phyloP scores from a whole-genome alignment of 2,113 vertebrate genomes.

The Todiramphus saurophagus region DNA sequence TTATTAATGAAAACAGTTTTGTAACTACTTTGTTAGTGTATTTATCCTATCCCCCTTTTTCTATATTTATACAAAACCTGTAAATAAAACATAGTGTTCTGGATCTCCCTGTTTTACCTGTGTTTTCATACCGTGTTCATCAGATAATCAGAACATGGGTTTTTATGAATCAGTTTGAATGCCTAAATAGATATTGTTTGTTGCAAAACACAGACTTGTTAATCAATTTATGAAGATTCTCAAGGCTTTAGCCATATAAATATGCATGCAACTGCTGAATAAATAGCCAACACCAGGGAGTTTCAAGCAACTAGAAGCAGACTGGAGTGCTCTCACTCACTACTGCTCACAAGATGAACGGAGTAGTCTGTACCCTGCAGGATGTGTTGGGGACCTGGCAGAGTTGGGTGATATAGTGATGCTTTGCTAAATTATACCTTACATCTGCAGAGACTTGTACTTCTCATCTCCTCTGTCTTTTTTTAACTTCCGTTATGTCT shows the following conservation, averaged over 20 bases:
- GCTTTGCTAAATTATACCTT: slow-evolving; percentile 46
- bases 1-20: slow-evolving; percentile 58
- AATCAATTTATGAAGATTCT: not conserved
- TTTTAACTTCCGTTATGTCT: slow-evolving; percentile 47
- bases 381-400: not conserved
- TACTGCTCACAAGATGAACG: not conserved
- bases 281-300: not conserved
- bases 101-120: not conserved
- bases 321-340: not conserved
- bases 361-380: not conserved
- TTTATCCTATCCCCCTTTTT: not conserved
- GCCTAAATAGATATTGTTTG: not conserved
- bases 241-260: not conserved
- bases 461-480: slow-evolving; percentile 36
- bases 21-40: not conserved
- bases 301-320: not conserved
- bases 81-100: slow-evolving; percentile 38
- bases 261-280: not conserved
- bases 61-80: not conserved
- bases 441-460: slow-evolving; percentile 51
- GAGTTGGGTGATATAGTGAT: not conserved
- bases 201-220: not conserved
- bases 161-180: not conserved
- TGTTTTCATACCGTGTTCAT: not conserved
- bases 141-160: not conserved